Conservation (phyloP, 2,888 invertebrate species). For the Nematopogon swammerdamellus region DNA sequence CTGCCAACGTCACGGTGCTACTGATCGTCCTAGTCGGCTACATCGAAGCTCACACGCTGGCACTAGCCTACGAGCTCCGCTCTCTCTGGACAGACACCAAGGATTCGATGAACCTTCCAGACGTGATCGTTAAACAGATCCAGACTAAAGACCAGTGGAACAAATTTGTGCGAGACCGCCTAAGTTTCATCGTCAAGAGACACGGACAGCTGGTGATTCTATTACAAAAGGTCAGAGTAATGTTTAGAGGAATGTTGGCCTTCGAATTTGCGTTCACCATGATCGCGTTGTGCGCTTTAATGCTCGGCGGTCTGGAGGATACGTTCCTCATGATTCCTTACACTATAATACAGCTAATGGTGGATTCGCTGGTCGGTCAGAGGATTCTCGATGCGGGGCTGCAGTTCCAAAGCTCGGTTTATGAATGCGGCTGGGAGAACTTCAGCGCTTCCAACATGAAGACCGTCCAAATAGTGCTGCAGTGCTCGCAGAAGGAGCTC, state of each 20-base stretch:
- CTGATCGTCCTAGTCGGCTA: constrained; percentile 16
- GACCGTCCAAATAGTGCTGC: constrained; percentile 20
- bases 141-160: constrained; percentile 11
- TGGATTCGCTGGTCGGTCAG: constrained; percentile 23
- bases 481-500: constrained; percentile 21
- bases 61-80: constrained; percentile 23
- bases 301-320: constrained; percentile 29
- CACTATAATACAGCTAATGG: constrained; percentile 22
- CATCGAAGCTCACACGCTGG: constrained; percentile 26
- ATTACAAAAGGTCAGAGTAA: constrained; percentile 18
- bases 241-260: constrained; percentile 23
- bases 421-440: constrained; percentile 22
- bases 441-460: constrained; percentile 20
- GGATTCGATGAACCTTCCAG: neutral
- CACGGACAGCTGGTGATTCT: constrained; percentile 21
- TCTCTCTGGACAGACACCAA: constrained; percentile 19
- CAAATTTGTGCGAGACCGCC: constrained; percentile 16
- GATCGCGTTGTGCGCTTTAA: constrained; percentile 22
- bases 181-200: constrained; percentile 18
- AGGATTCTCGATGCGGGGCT: constrained; percentile 20
- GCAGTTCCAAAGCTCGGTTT: constrained; percentile 19
- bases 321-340: constrained; percentile 26
- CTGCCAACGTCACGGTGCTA: constrained; percentile 6
- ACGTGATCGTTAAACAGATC: neutral
- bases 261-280: constrained; percentile 23